Conservation (phyloP, 2,797 vertebrate genomes). For the Pseudomugil tenellus region DNA sequence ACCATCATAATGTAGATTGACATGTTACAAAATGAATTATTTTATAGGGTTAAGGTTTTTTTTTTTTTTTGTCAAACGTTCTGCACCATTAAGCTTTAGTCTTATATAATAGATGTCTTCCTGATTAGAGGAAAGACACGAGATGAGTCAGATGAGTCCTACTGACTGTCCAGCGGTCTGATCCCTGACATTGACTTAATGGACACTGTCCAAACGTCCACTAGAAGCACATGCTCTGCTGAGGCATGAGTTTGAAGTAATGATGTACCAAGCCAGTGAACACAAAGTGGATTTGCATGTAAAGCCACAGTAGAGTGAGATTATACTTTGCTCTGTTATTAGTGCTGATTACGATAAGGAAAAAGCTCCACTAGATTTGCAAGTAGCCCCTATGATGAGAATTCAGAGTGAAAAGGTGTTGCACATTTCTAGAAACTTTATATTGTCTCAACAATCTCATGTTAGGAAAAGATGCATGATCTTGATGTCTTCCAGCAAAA, state of each 20-base stretch:
- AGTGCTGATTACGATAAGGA: not conserved
- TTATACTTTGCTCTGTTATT: not conserved
- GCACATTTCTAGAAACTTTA: not conserved
- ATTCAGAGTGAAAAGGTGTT: not conserved
- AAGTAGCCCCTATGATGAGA: not conserved
- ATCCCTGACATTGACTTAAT: constrained; percentile 40
- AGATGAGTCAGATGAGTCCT: constrained; percentile 16
- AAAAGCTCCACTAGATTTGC: not conserved
- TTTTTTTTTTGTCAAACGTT: not conserved
- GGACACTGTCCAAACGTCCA: constrained; percentile 37
- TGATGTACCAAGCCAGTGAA: constrained; percentile 28
- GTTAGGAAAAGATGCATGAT: not conserved
- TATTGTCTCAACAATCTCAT: not conserved
- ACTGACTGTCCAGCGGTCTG: constrained; percentile 21
- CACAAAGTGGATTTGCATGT: constrained; percentile 1
- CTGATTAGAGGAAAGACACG: constrained; percentile 21
- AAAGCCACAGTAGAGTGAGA: not conserved
- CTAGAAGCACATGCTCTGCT: constrained; percentile 26
- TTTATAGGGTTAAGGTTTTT: not conserved
- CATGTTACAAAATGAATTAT: not conserved
- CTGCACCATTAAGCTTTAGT: constrained; percentile 10
- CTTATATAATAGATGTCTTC: not conserved
- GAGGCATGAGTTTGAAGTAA: constrained; percentile 14
- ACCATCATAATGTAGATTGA: not conserved
- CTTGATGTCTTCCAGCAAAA: too few relatives aligned